Evolutionary conservation across 2,888 invertebrate species (phyloP).

Genomic region (Fragum fragum): DNA sequence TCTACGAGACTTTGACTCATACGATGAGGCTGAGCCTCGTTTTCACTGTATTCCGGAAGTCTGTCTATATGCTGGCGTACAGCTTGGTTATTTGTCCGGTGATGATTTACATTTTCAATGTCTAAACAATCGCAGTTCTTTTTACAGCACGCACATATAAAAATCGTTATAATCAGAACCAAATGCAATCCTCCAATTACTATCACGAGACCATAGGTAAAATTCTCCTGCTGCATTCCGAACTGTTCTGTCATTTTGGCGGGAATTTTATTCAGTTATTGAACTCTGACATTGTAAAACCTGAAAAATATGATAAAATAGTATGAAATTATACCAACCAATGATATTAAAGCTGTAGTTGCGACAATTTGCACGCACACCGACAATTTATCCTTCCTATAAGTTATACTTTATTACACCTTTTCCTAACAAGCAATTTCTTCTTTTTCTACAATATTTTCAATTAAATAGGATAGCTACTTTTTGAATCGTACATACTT

Average conservation of each 20-base stretch:
- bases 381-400: too few relatives aligned
- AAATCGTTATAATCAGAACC: conserved; percentile 11
- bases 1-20: conserved; percentile 6
- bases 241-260: neutral
- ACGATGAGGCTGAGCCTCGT: neutral
- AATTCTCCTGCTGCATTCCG: conserved; percentile 15
- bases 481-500: too few relatives aligned
- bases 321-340: too few relatives aligned
- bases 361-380: too few relatives aligned
- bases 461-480: too few relatives aligned
- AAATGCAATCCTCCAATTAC: conserved; percentile 8
- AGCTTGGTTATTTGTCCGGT: neutral
- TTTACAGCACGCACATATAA: conserved; percentile 25
- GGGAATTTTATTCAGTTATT: too few relatives aligned
- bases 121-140: conserved; percentile 6
- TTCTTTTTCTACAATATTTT: too few relatives aligned
- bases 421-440: too few relatives aligned
- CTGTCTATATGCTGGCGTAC: conserved; percentile 7
- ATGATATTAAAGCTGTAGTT: too few relatives aligned
- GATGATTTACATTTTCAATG: neutral
- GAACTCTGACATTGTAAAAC: neutral
- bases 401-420: too few relatives aligned
- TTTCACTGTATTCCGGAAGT: conserved; percentile 23
- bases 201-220: conserved; percentile 19
- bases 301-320: too few relatives aligned